These are phyloP conservation scores for Cyphomyrus discorhynchus DNA, from an alignment of 2,113 vertebrate genomes.

Conservation along the genomic window DNA sequence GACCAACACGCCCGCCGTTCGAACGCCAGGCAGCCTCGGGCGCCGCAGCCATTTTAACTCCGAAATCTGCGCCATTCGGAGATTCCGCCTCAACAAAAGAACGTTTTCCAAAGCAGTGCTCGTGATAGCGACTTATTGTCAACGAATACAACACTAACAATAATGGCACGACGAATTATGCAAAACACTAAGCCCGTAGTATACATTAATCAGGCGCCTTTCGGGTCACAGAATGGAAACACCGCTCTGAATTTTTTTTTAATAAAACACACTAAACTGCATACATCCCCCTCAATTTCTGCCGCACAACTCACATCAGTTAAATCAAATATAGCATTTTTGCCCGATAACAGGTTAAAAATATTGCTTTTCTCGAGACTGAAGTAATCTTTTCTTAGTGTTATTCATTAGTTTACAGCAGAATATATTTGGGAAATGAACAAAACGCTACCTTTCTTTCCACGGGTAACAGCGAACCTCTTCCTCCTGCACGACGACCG, in stretches of 20 bases:
- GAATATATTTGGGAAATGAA: not conserved
- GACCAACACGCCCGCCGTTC: not conserved
- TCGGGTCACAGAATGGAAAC: not conserved
- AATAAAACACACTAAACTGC: not conserved
- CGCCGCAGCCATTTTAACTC: not conserved
- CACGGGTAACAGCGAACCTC: not conserved
- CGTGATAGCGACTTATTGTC: not conserved
- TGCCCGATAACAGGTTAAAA: not conserved
- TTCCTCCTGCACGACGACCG: not conserved
- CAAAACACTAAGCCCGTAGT: not conserved
- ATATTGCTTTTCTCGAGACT: not conserved
- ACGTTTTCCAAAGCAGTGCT: not conserved
- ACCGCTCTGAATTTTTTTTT: not conserved
- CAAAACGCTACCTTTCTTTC: constrained; percentile 1
- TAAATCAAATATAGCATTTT: not conserved
- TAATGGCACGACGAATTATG: not conserved
- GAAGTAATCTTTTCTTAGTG: not conserved
- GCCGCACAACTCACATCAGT: not conserved
- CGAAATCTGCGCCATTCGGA: not conserved
- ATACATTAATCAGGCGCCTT: not conserved
- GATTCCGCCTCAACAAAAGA: not conserved
- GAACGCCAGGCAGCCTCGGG: not conserved
- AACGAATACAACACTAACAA: not conserved
- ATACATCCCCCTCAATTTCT: not conserved
- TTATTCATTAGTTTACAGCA: not conserved